Evolutionary conservation across 2,888 invertebrate species (phyloP).

Genomic region (Thyatira batis): DNA sequence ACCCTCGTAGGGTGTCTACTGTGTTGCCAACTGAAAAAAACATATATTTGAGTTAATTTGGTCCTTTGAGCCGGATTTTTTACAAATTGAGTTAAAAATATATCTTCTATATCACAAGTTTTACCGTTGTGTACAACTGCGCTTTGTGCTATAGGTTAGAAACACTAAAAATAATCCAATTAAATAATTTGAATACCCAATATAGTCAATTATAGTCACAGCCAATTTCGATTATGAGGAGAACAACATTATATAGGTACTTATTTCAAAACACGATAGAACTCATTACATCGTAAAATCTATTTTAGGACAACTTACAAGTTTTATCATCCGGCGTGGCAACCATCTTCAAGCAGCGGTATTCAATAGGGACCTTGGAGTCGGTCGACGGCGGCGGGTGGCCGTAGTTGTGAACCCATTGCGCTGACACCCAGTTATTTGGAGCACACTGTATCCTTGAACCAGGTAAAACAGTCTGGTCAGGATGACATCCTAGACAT

Average conservation of each 20-base stretch:
- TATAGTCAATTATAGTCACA: too few species aligned
- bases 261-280: neutral
- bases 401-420: conserved; percentile 71
- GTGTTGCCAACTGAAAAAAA: conserved; percentile 72
- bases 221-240: too few species aligned
- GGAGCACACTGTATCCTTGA: conserved; percentile 58
- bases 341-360: conserved; percentile 72
- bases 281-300: neutral
- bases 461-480: conserved; percentile 52
- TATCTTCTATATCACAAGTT: too few species aligned
- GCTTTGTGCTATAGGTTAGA: too few species aligned
- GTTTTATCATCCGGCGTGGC: conserved; percentile 74
- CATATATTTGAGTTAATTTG: neutral
- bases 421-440: conserved; percentile 66
- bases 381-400: conserved; percentile 71
- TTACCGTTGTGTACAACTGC: too few species aligned
- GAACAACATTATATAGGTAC: too few species aligned
- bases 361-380: conserved; percentile 65
- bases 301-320: conserved; percentile 47
- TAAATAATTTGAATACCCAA: too few species aligned
- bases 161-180: too few species aligned
- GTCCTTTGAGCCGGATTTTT: neutral
- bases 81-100: neutral
- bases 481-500: conserved; percentile 66
- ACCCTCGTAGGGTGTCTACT: conserved; percentile 68